Percentiles rank a stretch among this genome's conserved stretches.
Evolutionary conservation across 2,113 vertebrate species (phyloP).

Genomic region (Hystrix cristata): DNA sequence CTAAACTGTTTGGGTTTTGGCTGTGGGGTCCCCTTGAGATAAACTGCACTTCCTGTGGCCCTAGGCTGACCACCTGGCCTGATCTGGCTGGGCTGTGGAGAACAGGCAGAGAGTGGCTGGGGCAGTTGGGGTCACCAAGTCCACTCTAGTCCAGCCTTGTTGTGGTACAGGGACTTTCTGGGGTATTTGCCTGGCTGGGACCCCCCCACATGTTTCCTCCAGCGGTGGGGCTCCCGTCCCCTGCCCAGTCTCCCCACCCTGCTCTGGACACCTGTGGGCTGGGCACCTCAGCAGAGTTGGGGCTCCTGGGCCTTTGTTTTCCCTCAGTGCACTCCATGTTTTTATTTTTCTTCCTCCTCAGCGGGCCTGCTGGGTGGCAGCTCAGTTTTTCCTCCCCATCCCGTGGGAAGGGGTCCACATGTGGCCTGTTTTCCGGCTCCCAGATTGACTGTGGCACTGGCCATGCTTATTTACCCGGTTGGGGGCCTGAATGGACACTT

Average conservation of each 20-base stretch:
- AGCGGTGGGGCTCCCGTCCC: rapidly evolving
- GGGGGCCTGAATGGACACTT: background rate
- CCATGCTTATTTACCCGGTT: background rate
- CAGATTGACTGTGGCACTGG: background rate
- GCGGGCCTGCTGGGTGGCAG: background rate
- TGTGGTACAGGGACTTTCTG: rapidly evolving
- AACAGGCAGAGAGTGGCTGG: background rate
- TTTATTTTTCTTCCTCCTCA: background rate
- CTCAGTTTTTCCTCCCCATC: background rate
- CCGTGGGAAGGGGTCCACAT: rapidly evolving
- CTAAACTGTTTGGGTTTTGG: constrained; percentile 74
- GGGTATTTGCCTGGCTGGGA: too few species aligned
- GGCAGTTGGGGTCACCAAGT: background rate
- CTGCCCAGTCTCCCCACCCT: background rate
- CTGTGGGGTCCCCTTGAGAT: background rate
- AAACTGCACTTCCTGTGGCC: constrained; percentile 47
- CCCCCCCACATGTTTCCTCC: background rate
- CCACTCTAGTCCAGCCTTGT: background rate
- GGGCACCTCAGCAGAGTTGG: rapidly evolving
- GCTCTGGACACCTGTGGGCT: rapidly evolving
- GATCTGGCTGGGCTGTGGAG: background rate
- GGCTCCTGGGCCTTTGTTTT: background rate
- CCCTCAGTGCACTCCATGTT: rapidly evolving
- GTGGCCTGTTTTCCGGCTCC: background rate
- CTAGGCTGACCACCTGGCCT: background rate